phyloP scores from a whole-genome alignment of 2,888 invertebrate genomes.

The Ceramica pisi region DNA sequence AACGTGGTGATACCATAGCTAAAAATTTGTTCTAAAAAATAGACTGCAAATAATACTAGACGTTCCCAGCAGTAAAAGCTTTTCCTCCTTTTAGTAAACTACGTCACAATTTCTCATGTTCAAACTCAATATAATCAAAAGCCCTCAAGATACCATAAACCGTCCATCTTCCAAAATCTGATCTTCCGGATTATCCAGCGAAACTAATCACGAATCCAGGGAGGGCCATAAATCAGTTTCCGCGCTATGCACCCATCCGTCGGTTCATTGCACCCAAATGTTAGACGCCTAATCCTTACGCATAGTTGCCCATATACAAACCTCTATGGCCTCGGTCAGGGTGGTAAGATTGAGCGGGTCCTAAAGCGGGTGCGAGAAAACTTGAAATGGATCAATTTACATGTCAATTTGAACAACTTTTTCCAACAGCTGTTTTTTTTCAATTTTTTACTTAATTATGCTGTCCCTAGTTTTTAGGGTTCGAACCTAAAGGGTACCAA shows the following conservation, averaged over 20 bases:
- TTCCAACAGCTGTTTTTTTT: too few relatives aligned
- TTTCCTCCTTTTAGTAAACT: background rate
- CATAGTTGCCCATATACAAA: slow-evolving; percentile 56
- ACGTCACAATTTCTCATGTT: too few relatives aligned
- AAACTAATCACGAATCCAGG: slow-evolving; percentile 47
- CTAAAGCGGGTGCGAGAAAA: background rate
- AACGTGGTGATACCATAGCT: too few relatives aligned
- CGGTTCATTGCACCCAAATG: slow-evolving; percentile 64
- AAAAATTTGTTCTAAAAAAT: background rate
- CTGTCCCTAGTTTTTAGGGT: too few relatives aligned
- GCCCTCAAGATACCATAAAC: background rate
- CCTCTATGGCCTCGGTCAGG: background rate
- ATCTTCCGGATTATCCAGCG: slow-evolving; percentile 35
- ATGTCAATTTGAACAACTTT: too few relatives aligned
- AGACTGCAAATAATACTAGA: background rate
- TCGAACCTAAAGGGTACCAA: too few relatives aligned
- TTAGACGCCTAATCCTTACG: slow-evolving; percentile 62
- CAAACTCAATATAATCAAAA: background rate
- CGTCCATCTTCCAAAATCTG: slow-evolving; percentile 24
- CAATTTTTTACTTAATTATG: too few relatives aligned
- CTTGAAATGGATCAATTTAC: too few relatives aligned
- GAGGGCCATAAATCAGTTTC: slow-evolving; percentile 60
- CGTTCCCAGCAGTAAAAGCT: background rate
- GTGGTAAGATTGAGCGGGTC: background rate
- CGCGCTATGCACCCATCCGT: slow-evolving; percentile 62